Base-by-base conservation (phyloP, 1,140 invertebrate species). In the Drosophila pandora region DNA sequence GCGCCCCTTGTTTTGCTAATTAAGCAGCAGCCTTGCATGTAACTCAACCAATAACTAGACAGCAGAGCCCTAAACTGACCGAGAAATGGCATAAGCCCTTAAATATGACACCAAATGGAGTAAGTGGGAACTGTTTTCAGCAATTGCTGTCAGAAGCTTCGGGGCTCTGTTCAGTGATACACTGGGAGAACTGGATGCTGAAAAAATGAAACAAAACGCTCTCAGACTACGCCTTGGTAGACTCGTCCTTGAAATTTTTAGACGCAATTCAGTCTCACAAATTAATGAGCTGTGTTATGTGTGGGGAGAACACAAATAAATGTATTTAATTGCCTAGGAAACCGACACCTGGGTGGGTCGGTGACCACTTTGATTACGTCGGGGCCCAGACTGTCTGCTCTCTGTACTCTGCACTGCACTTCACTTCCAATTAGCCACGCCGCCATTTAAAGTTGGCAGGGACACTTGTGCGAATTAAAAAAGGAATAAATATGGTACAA, bases 361-460 rank as follows among this genome's bases (percentile, higher is more conserved):
- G 52, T 76, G 72, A 54, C 71, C 71, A 56, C 39, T 64, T 63
- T 49, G 48, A 52, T 74, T 74, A 49, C 23, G 49, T 37, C 49
- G n/a, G 32, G 45, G 43, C 63, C 28, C 63, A 68, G 64, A 55
- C 65, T n/a, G 65, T 48, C 50, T 67, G 43, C 32, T 28, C 25
- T 28, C 25, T 28, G 25, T 28, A 6, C 25, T 39, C 17, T 59
- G 41, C 25, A 32, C 21, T 68, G 53, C 63, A 76, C 56, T 81
- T 85, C 70, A 67, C 65, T 72, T 79, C 70, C 70, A 79, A 76
- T 83, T 84, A 76, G 71, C 60, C 39, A 22, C 45, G 45, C 60
- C 58, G 69, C 63, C 76, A 74, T 63, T 59, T 58, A 55, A 39
- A 55, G 55, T 55, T 56, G 39, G 49, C 32, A 13, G 39, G 13